These are phyloP conservation scores for Cataglyphis albicans DNA, from an alignment of 2,888 invertebrate species.

Conservation along the genomic window DNA sequence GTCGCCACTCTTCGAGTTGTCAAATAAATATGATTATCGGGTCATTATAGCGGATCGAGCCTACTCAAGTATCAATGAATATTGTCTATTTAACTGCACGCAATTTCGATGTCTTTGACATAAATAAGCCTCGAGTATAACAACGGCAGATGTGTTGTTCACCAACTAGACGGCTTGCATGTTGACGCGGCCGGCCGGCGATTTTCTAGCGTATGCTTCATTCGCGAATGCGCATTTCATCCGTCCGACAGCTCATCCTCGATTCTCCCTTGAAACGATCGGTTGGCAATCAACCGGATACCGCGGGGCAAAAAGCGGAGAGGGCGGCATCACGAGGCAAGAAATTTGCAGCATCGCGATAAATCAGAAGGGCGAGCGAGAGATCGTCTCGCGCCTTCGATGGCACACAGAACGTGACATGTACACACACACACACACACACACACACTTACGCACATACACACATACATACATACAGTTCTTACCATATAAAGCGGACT, in stretches of 20 bases:
- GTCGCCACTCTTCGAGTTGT: slow-evolving; percentile 41
- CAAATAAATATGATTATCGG: slow-evolving; percentile 51
- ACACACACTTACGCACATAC: no score
- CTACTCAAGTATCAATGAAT: slow-evolving; percentile 47
- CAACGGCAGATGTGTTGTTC: slow-evolving; percentile 26
- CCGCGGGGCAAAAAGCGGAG: slow-evolving; percentile 62
- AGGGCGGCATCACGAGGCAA: slow-evolving; percentile 53
- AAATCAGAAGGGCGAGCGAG: slow-evolving; percentile 64
- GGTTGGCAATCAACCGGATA: slow-evolving; percentile 69
- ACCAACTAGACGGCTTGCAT: slow-evolving; percentile 46
- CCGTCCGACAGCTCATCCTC: slow-evolving; percentile 62
- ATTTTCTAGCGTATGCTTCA: slow-evolving; percentile 65
- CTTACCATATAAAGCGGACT: slow-evolving; percentile 70
- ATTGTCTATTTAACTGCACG: slow-evolving; percentile 43
- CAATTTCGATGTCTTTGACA: slow-evolving; percentile 49
- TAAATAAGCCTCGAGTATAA: slow-evolving; percentile 46
- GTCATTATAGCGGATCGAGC: slow-evolving; percentile 42
- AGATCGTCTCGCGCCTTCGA: slow-evolving; percentile 57
- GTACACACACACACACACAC: slow-evolving; percentile 27
- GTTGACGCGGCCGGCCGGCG: slow-evolving; percentile 53
- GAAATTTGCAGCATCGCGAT: slow-evolving; percentile 70
- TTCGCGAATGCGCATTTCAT: slow-evolving; percentile 50
- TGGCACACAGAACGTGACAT: slow-evolving; percentile 62
- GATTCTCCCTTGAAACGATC: slow-evolving; percentile 66
- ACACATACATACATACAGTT: slow-evolving; percentile 51